Conservation (phyloP, 2,888 invertebrate species). For the Dorcus parallelipipedus region DNA sequence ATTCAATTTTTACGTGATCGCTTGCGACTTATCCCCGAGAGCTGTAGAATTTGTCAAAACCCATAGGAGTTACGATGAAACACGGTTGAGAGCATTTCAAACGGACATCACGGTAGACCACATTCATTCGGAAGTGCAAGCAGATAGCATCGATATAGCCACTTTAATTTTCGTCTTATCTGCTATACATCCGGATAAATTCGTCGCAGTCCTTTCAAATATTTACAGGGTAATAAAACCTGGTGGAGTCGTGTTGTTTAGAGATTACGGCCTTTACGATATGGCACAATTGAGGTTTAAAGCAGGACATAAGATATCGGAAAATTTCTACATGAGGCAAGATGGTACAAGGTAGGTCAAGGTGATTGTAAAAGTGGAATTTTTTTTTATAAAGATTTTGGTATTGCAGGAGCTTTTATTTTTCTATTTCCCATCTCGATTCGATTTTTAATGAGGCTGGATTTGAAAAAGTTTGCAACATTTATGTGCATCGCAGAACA, state of each 20-base stretch:
- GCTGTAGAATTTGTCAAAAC: conserved; percentile 83
- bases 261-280: conserved; percentile 94
- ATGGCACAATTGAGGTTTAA: conserved; percentile 95
- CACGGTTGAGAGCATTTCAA: conserved; percentile 73
- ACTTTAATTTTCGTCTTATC: conserved; percentile 95
- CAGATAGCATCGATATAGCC: conserved; percentile 67
- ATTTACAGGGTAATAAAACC: conserved; percentile 64
- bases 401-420: conserved; percentile 64
- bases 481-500: conserved; percentile 84
- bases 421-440: conserved; percentile 67
- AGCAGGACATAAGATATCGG: conserved; percentile 85
- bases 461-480: conserved; percentile 65
- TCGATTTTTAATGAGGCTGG: conserved; percentile 65
- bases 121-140: conserved; percentile 56
- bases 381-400: conserved; percentile 47
- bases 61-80: conserved; percentile 62
- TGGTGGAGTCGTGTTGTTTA: conserved; percentile 78
- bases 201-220: conserved; percentile 61
- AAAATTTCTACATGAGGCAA: conserved; percentile 93
- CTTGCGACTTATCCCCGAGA: conserved; percentile 90
- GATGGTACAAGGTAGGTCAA: conserved; percentile 81
- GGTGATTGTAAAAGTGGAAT: not conserved
- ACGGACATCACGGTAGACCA: conserved; percentile 76
- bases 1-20: conserved; percentile 69
- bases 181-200: conserved; percentile 86